phyloP scores from a whole-genome alignment of 2,113 vertebrate genomes.

The Syngnathus scovelli region DNA sequence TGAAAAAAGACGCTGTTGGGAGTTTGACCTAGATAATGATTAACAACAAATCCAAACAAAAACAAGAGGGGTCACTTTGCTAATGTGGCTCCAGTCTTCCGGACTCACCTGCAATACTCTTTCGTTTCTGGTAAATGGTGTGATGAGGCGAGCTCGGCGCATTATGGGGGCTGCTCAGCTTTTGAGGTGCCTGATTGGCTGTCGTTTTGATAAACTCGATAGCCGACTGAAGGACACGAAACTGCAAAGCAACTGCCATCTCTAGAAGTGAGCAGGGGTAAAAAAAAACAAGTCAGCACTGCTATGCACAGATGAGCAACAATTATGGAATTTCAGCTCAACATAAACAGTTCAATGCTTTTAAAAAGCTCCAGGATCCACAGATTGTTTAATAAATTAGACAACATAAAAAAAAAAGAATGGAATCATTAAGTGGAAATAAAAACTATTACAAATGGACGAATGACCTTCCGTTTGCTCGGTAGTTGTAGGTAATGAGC shows the following conservation, averaged over 20 bases:
- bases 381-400: constrained; percentile 13
- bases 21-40: constrained; percentile 1
- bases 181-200: constrained; percentile 81
- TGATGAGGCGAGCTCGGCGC: constrained; percentile 66
- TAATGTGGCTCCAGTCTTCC: neutral
- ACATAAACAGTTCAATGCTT: neutral
- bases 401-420: constrained; percentile 14
- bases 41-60: neutral
- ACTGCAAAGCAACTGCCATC: constrained; percentile 87
- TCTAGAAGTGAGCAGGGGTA: constrained; percentile 59
- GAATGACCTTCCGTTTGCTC: constrained; percentile 22
- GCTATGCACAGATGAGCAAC: neutral
- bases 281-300: neutral
- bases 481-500: constrained; percentile 29
- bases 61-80: neutral
- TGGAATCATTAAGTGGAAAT: constrained; percentile 17
- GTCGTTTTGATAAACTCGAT: constrained; percentile 91
- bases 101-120: constrained; percentile 85
- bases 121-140: constrained; percentile 79
- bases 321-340: too few relatives aligned
- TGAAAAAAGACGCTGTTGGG: neutral
- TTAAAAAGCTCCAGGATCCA: neutral
- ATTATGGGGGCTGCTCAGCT: constrained; percentile 60
- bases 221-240: constrained; percentile 87
- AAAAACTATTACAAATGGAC: neutral